Evolutionary conservation across 1,140 invertebrate species (phyloP).

Genomic region (Diachasma alloeum): DNA sequence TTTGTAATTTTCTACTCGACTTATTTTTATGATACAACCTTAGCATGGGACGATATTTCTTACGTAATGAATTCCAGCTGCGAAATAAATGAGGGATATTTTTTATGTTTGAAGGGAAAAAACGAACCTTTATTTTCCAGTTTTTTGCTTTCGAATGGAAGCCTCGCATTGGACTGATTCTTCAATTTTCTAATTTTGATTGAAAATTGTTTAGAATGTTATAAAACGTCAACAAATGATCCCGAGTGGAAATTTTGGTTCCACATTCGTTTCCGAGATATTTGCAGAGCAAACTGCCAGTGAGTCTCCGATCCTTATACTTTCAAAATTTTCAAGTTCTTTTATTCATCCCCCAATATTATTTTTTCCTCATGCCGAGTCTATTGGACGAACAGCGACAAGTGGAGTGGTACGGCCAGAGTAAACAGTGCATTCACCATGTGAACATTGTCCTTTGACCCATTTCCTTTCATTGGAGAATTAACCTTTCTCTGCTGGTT

Average conservation of each 20-base stretch:
- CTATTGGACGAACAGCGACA: background rate
- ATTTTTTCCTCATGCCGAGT: background rate
- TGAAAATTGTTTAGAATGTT: no score
- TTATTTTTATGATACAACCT: background rate
- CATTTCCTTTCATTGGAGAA: background rate
- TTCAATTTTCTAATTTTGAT: no score
- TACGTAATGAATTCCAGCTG: background rate
- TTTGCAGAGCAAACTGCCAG: no score
- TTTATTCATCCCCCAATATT: background rate
- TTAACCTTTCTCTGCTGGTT: background rate
- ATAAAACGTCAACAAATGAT: no score
- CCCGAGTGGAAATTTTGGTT: no score
- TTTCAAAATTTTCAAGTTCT: background rate
- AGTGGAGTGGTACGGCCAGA: background rate
- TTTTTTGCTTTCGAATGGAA: no score
- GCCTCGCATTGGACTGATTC: no score
- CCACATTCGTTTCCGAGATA: no score
- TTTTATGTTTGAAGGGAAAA: background rate
- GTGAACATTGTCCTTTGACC: constrained; percentile 14
- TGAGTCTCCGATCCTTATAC: no score
- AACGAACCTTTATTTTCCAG: background rate
- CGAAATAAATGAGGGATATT: background rate
- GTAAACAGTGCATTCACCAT: background rate
- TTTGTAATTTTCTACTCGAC: background rate
- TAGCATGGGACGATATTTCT: background rate